These are phyloP conservation scores for Uropetala carovei DNA, from an alignment of 2,888 invertebrate genomes.

Conservation along the genomic window DNA sequence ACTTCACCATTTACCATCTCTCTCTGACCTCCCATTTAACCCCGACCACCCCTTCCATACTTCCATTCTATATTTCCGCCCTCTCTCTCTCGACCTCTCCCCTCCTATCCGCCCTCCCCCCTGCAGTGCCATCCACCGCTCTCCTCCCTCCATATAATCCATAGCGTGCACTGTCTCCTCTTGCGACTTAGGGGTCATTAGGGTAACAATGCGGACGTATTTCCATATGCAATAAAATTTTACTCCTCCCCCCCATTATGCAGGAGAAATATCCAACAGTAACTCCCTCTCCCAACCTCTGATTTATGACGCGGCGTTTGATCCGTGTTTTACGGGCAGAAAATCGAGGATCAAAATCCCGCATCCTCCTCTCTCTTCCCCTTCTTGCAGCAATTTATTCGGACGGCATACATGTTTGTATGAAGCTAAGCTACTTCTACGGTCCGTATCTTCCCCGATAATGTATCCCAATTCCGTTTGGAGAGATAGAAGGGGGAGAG, in stretches of 20 bases:
- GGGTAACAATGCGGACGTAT: conserved; percentile 55
- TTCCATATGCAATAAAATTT: conserved; percentile 63
- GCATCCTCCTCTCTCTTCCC: neutral
- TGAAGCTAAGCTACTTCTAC: conserved; percentile 21
- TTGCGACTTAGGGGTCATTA: conserved; percentile 52
- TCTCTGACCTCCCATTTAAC: conserved; percentile 30
- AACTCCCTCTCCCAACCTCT: neutral
- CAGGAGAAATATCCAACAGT: neutral
- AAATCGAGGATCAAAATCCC: conserved; percentile 62
- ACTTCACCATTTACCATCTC: conserved; percentile 62
- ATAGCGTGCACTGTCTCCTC: conserved; percentile 41
- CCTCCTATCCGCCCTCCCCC: neutral
- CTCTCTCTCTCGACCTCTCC: neutral
- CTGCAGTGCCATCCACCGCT: neutral
- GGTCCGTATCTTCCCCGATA: conserved; percentile 20
- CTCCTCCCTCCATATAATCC: neutral
- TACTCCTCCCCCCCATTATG: conserved; percentile 6
- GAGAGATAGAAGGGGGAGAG: neutral
- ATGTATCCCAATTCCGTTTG: conserved; percentile 4
- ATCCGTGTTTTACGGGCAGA: conserved; percentile 61
- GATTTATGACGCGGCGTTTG: conserved; percentile 58
- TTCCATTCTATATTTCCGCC: neutral
- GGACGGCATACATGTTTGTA: conserved; percentile 35
- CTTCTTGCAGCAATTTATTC: conserved; percentile 43
- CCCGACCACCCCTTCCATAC: conserved; percentile 4